phyloP scores from a whole-genome alignment of 1,140 invertebrate species.

The Argopecten irradians region DNA sequence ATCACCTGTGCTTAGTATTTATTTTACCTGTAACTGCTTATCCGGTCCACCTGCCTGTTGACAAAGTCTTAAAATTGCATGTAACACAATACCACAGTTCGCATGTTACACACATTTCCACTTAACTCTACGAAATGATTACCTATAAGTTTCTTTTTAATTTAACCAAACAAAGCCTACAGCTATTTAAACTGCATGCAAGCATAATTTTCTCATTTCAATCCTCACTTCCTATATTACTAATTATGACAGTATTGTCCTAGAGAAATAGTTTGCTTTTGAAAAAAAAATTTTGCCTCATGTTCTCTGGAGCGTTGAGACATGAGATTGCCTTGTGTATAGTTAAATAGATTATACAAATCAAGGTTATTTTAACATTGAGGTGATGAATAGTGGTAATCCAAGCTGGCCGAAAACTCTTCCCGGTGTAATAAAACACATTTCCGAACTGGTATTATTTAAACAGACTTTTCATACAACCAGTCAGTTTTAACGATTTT shows the following conservation, averaged over 20 bases:
- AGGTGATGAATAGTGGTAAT: not conserved
- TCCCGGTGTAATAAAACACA: not conserved
- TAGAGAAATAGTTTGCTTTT: not conserved
- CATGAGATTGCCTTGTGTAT: not conserved
- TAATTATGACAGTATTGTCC: not conserved
- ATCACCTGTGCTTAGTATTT: not conserved
- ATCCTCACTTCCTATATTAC: not conserved
- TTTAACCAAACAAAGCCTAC: not conserved
- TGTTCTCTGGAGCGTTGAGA: slow-evolving; percentile 4
- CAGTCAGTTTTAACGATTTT: not conserved
- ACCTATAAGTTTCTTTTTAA: not conserved
- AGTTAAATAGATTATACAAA: not conserved
- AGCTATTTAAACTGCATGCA: not conserved
- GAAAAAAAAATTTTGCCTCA: too few relatives aligned
- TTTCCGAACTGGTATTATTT: not conserved
- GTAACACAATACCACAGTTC: too few relatives aligned
- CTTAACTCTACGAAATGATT: not conserved
- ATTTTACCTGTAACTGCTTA: not conserved
- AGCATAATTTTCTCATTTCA: not conserved
- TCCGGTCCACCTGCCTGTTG: not conserved
- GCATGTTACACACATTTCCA: not conserved
- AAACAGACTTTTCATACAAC: not conserved
- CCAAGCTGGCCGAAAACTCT: not conserved
- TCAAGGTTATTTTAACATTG: not conserved
- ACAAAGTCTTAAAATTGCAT: not conserved